Base-by-base conservation (phyloP, 2,797 vertebrate genomes). In the Alca torda region DNA sequence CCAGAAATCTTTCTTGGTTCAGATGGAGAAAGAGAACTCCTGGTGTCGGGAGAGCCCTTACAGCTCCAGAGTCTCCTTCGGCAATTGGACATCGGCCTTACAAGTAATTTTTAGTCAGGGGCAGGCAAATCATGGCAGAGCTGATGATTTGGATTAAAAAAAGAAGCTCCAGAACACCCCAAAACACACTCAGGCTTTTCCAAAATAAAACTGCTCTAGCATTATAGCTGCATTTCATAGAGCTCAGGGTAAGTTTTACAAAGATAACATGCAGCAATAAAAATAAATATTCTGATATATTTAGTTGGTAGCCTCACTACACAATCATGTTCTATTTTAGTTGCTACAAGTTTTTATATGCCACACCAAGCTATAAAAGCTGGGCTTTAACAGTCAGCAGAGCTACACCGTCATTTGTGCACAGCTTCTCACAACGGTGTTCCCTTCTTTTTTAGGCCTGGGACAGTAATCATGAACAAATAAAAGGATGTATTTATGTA, bases 281-380 rank as follows among this genome's bases (percentile, higher is more conserved):
- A 92, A 94, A 83, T 39, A 90, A 95, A 79, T 70, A 93, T 80
- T 82, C 84, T 31, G 84, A 87, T 93, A 90, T 87, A 96, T 93
- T 93, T 96, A 96, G 90, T 50, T 56, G 33, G 60, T 57, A 46
- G 3, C 48, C 78, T 96, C 93, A 93, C 75, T 53, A 64, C 18
- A 48, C 77, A 89, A 87, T 68, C 84, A 89, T 16, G 48, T 46
- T 93, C 95, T 95, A 89, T 93, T 96, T 90, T 61, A 48, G 95
- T 77, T 89, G 64, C 84, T 93, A 59, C 43, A 23, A n/a, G 81
- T 24, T 92, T 88, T 89, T 73, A 69, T 9, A 24, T 5, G 57
- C 28, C 33, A 64, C 57, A 68, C 57, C 46, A 53, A 5, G 30
- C 65, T 67, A 41, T 12, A 11, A 8, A 59, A 68, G 77, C 87